These are phyloP conservation scores for Tamandua tetradactyla DNA, from an alignment of 2,797 vertebrate species.

Conservation along the genomic window DNA sequence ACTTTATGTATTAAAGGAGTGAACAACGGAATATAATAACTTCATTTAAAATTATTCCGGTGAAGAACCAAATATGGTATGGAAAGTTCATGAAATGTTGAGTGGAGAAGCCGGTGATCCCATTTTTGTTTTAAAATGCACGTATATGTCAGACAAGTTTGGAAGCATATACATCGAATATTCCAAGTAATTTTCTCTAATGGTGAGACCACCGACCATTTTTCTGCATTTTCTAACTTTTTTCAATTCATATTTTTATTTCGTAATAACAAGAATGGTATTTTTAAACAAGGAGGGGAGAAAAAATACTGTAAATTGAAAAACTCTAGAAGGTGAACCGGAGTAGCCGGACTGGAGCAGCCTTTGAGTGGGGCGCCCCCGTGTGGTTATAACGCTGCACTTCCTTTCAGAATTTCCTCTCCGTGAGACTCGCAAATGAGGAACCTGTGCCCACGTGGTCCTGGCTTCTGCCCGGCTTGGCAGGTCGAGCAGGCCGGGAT, in stretches of 20 bases:
- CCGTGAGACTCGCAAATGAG: neutral
- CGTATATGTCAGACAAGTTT: neutral
- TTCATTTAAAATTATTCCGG: neutral
- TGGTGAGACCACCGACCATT: neutral
- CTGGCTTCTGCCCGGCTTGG: neutral
- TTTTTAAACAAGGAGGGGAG: neutral
- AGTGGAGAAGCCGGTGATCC: neutral
- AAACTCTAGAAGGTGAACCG: neutral
- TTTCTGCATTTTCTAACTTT: neutral
- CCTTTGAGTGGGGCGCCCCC: slow-evolving; percentile 12
- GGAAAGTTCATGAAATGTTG: neutral
- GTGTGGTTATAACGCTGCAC: neutral
- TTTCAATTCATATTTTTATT: neutral
- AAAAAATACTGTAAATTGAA: neutral
- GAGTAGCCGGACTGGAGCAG: neutral
- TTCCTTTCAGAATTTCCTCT: neutral
- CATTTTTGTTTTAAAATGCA: neutral
- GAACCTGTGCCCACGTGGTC: neutral
- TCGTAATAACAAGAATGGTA: neutral
- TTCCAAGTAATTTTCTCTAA: neutral
- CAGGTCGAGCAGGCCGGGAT: neutral
- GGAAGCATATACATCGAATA: neutral
- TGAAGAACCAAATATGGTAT: neutral
- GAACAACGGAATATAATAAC: neutral
- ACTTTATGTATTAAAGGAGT: neutral